Evolutionary conservation across 2,888 invertebrate genomes (phyloP).

Genomic region (Disparrhopalites patrizii): DNA sequence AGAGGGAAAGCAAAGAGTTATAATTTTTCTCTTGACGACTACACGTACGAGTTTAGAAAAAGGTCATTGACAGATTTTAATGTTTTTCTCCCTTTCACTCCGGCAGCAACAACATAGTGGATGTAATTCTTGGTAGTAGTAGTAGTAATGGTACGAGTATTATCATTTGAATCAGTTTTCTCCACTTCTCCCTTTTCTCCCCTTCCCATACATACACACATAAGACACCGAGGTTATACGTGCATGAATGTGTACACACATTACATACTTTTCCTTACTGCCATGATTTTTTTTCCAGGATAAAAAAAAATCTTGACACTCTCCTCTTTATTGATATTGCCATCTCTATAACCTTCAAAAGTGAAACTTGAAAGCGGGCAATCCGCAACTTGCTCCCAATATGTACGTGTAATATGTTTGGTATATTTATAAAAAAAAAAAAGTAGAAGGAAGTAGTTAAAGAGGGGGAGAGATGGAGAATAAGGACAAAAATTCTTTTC

Average conservation of each 20-base stretch:
- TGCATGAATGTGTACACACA: not conserved
- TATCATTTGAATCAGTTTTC: not conserved
- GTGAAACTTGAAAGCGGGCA: constrained; percentile 10
- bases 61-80: constrained; percentile 3
- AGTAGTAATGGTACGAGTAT: no score
- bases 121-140: no score
- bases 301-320: not conserved
- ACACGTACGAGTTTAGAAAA: no score
- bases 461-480: no score
- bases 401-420: no score
- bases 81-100: not conserved
- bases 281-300: not conserved
- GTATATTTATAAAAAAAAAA: no score
- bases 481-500: no score
- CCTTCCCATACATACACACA: not conserved
- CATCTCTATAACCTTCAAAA: constrained; percentile 13
- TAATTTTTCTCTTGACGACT: no score
- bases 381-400: no score
- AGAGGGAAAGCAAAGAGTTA: no score
- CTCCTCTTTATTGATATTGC: constrained; percentile 19
- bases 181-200: not conserved
- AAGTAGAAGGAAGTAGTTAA: no score
- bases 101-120: no score
- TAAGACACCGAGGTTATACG: not conserved
- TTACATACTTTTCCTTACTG: not conserved